A percentile compares a stretch with the other conserved stretches of the same genome.
Conservation (phyloP, 2,113 vertebrate genomes). For the Nesoenas mayeri region DNA sequence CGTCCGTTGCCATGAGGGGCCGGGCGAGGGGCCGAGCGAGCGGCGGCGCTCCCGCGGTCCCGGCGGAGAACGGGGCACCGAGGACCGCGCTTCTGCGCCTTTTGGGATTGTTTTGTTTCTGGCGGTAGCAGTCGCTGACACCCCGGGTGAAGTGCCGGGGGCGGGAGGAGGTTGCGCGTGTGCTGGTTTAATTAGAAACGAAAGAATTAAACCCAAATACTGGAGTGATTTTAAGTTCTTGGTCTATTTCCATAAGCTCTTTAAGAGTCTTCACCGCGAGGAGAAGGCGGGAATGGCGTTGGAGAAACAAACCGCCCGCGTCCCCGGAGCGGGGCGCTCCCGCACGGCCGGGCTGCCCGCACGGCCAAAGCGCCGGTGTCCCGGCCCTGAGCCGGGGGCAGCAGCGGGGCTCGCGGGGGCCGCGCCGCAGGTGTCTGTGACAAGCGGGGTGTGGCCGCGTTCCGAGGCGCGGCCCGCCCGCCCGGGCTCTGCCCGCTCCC, state of each 20-base stretch:
- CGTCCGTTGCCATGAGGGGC: not conserved
- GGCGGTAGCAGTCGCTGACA: not conserved
- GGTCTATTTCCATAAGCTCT: rapidly evolving
- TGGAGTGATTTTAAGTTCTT: rapidly evolving
- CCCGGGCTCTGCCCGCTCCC: not conserved
- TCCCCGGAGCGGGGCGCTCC: too few relatives aligned
- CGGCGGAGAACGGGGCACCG: rapidly evolving
- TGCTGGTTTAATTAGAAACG: not conserved
- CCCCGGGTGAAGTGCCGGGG: too few relatives aligned
- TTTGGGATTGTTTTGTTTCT: too few relatives aligned
- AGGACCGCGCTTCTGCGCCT: too few relatives aligned
- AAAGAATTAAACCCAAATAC: too few relatives aligned
- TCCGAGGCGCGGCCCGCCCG: not conserved
- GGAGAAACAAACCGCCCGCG: not conserved
- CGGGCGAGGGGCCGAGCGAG: not conserved
- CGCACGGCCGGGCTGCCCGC: too few relatives aligned
- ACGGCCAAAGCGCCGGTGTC: too few relatives aligned
- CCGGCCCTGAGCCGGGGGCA: too few relatives aligned
- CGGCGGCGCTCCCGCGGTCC: not conserved
- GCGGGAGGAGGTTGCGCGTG: not conserved
- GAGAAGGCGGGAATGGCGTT: not conserved
- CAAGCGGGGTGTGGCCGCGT: not conserved
- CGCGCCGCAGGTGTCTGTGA: not conserved
- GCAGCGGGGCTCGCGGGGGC: too few relatives aligned
- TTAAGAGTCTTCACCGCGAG: not conserved